Evolutionary conservation across 1,140 invertebrate genomes (phyloP), one percentile per base, ranked within the genome.

Genomic region (Pararge aegeria): DNA sequence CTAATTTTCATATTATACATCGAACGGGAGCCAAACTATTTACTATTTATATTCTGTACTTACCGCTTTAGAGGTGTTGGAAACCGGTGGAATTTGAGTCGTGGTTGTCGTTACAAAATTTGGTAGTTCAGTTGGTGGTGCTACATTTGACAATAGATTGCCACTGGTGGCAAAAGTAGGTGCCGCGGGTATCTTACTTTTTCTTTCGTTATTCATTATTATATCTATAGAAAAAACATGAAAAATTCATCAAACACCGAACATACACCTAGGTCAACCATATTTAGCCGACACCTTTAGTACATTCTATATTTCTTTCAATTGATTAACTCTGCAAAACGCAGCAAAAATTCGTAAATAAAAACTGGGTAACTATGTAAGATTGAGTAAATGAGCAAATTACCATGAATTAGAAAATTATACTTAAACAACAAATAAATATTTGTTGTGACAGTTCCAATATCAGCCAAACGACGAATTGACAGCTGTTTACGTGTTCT

Each of bases 41-140:
- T 10, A 34, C 7, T 16, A 10, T 42, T 5, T 0, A 3, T 10
- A n/a, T 40, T 44, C 0, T 30, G 5, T 27, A 49, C 55, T 60
- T 52, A 73, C 70, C 37, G 55, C 42, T 61, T 78, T 66, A 48
- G 60, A 18, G 30, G 29, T 55, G 12, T 50, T 55, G 20, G 18
- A 38, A 58, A 55, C 34, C 16, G 50, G 60, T 37, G 48, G 49
- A 30, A 55, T 56, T 13, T 77, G 60, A 2, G 68, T 27, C 21
- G 67, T 61, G 5, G 55, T 59, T 24, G 77, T 68, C 20, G 88
- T 86, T 21, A 92, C 77, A 71, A 93, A 93, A 70, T 91, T 92
- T 6, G 92, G 92, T 19, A 93, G 78, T 58, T 91, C 89, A 7
- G 91, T 82, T 2, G 92, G 92, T 19, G 92, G 92, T 46, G 91